Percentiles rank a stretch among this genome's conserved stretches.
These are phyloP conservation scores for Oryzias javanicus DNA, from an alignment of 2,113 vertebrate species.

Conservation along the genomic window DNA sequence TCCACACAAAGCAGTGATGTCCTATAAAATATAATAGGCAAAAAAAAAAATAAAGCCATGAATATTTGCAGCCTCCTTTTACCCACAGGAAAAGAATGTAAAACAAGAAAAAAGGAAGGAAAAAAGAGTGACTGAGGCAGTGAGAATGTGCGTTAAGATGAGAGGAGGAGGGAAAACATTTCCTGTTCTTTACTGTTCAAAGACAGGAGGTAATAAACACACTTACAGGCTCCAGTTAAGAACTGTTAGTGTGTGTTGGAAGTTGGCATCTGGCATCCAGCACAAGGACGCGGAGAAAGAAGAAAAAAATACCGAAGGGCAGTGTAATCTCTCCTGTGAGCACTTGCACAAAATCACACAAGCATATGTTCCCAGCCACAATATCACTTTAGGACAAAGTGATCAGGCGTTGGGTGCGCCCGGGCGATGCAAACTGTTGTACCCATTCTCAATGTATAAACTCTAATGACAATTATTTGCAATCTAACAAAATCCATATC, in stretches of 20 bases:
- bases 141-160: conserved; percentile 24
- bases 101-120: not conserved
- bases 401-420: not conserved
- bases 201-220: conserved; percentile 62
- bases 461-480: no score
- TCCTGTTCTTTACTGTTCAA: conserved; percentile 66
- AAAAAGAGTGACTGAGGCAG: conserved; percentile 23
- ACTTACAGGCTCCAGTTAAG: conserved; percentile 34
- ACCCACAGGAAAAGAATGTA: no score
- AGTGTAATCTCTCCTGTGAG: conserved; percentile 21
- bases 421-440: no score
- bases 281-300: conserved; percentile 18
- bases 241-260: conserved; percentile 38
- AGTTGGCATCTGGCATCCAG: conserved; percentile 59
- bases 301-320: conserved; percentile 35
- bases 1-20: no score
- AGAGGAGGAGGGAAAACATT: conserved; percentile 59
- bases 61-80: no score
- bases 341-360: conserved; percentile 8
- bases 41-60: no score
- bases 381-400: conserved; percentile 29
- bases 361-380: conserved; percentile 7
- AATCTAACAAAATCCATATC: no score
- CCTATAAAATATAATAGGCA: no score
- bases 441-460: no score